Base-by-base conservation (phyloP, 2,113 vertebrate genomes). In the Ardeotis arabs region DNA sequence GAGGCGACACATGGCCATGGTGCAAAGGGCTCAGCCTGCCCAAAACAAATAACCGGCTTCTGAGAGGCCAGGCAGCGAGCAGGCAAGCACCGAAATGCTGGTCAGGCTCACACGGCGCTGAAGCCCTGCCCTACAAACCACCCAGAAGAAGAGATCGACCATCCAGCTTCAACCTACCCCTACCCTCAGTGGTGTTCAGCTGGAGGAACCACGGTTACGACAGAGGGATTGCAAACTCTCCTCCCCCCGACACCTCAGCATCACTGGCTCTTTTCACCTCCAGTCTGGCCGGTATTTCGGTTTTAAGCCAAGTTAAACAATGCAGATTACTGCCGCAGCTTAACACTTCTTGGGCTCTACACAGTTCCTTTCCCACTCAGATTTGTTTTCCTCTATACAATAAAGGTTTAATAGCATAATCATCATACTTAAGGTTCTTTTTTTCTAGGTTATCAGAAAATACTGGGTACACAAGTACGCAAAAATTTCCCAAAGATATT, bases 31-130 rank as follows among this genome's bases (percentile, higher is more conserved):
- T 81, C 0, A 2, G 35, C 17, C 39, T 31, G 10, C 16, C 25
- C 63, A 47, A 52, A 64, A 25, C 49, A 47, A 72, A 13, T 10
- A 63, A 31, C 10, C 0, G 1, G 29, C 79, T 47, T 78, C 0
- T 0, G 64, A n/a, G 58, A 41, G 25, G 52, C 28, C 44, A 50
- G 23, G 84, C 1, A 1, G 49, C 14, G 62, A 69, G 50, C 35
- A 11, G 37, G 53, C 33, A 39, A n/a, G 45, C 1, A 3, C 52
- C 2, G 1, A 20, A 37, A 66, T 4, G 3, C 74, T 8, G 2
- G 31, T 1, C 0, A 3, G 1, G 35, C 39, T 31, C 2, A 0
- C 1, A 28, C 4, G 8, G 72, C 0, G 0, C 6, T 39, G 68
- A 4, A 82, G 55, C 70, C 6, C 1, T 7, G 28, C 7, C 39